Evolutionary conservation across 2,888 invertebrate species (phyloP).

Genomic region (Pandemis heparana): DNA sequence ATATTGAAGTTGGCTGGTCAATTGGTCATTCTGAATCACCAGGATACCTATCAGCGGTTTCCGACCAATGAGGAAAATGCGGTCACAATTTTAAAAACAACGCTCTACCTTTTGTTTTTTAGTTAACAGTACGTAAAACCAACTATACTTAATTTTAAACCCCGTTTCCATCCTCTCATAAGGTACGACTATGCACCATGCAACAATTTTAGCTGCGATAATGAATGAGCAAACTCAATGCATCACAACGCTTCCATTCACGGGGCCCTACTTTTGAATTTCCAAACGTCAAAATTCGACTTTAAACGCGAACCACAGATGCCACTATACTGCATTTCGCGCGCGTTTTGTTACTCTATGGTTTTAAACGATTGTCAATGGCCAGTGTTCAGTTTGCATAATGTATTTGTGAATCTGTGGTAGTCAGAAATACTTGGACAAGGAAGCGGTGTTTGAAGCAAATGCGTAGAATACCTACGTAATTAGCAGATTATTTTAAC

Average conservation of each 20-base stretch:
- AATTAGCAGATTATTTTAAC: slow-evolving; percentile 20
- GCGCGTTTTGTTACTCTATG: slow-evolving; percentile 38
- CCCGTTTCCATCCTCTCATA: slow-evolving; percentile 26
- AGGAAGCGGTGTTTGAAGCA: slow-evolving; percentile 17
- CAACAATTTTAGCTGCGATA: slow-evolving; percentile 32
- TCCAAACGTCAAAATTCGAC: slow-evolving; percentile 27
- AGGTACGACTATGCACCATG: slow-evolving; percentile 29
- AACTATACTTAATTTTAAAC: slow-evolving; percentile 12
- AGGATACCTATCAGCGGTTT: not conserved
- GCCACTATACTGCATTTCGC: slow-evolving; percentile 2
- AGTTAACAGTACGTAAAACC: slow-evolving; percentile 35
- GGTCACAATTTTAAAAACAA: not conserved
- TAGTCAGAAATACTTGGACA: slow-evolving; percentile 22
- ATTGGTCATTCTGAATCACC: slow-evolving; percentile 7
- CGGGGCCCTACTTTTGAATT: slow-evolving; percentile 42
- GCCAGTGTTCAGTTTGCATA: slow-evolving; percentile 41
- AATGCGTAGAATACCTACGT: not conserved
- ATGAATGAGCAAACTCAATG: slow-evolving; percentile 39
- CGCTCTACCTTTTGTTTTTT: slow-evolving; percentile 13
- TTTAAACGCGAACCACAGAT: slow-evolving; percentile 29
- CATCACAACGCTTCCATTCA: slow-evolving; percentile 53
- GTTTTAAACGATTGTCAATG: slow-evolving; percentile 42
- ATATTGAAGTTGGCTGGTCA: not conserved
- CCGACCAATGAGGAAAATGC: slow-evolving; percentile 22
- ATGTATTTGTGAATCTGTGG: slow-evolving; percentile 31